Evolutionary conservation across 1,140 invertebrate genomes (phyloP).

Genomic region (Asobara japonica): DNA sequence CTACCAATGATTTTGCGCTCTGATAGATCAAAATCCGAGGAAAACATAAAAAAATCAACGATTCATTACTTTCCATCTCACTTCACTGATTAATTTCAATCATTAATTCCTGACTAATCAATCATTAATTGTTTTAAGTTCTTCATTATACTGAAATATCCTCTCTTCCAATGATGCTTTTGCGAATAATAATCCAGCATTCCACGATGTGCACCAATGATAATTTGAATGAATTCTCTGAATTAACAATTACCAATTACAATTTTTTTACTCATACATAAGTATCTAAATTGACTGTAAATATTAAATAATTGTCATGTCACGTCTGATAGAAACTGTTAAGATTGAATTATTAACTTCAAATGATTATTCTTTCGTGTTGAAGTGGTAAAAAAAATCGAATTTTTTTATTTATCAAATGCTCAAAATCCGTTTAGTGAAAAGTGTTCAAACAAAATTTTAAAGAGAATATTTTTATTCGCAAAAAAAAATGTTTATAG

Average conservation of each 20-base stretch:
- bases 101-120: background rate
- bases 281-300: background rate
- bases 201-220: background rate
- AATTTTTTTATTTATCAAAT: too few relatives aligned
- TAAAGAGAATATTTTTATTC: too few relatives aligned
- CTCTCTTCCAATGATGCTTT: conserved; percentile 13
- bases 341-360: too few relatives aligned
- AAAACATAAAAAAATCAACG: too few relatives aligned
- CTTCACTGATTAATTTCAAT: background rate
- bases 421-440: too few relatives aligned
- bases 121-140: background rate
- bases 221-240: background rate
- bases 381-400: too few relatives aligned
- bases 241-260: background rate
- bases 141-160: background rate
- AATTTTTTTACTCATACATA: background rate
- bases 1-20: too few relatives aligned
- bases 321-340: background rate
- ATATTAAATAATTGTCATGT: background rate
- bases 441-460: too few relatives aligned
- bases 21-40: too few relatives aligned
- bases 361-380: too few relatives aligned
- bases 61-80: background rate
- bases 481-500: too few relatives aligned
- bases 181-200: background rate